Evolutionary conservation across 2,113 vertebrate genomes (phyloP).

Genomic region (Panthera tigris): DNA sequence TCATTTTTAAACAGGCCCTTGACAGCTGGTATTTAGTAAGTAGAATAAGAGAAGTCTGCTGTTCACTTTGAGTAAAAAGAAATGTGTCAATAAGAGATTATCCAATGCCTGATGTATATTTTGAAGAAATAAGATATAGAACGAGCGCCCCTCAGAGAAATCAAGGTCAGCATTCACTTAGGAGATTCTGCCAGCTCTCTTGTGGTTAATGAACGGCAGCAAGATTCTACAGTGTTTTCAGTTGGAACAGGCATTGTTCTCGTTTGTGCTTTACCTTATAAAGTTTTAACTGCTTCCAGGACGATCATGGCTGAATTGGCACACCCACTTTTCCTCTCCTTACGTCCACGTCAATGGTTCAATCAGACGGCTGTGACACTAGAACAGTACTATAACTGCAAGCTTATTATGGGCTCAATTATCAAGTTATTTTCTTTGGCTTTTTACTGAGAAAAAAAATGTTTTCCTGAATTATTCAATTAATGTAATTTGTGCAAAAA

Average conservation of each 20-base stretch:
- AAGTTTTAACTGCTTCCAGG: conserved; percentile 77
- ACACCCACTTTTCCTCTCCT: conserved; percentile 24
- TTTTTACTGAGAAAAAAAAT: conserved; percentile 75
- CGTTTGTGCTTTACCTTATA: conserved; percentile 71
- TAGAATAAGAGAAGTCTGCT: conserved; percentile 45
- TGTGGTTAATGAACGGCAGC: conserved; percentile 44
- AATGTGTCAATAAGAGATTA: conserved; percentile 65
- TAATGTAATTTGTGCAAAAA: conserved; percentile 54
- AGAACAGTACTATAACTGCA: conserved; percentile 46
- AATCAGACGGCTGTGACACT: conserved; percentile 26
- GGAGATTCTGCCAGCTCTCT: conserved; percentile 44
- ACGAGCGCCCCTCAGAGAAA: not conserved
- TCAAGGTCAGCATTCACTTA: conserved; percentile 39
- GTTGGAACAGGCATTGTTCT: conserved; percentile 73
- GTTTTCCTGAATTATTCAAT: conserved; percentile 55
- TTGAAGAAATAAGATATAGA: conserved; percentile 42
- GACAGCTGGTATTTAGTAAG: conserved; percentile 59
- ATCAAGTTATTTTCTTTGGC: conserved; percentile 73
- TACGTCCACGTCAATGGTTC: conserved; percentile 26
- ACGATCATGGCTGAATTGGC: conserved; percentile 60
- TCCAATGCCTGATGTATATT: conserved; percentile 32
- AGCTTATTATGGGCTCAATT: conserved; percentile 58
- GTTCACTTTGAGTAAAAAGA: conserved; percentile 53
- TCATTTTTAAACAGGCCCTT: conserved; percentile 67
- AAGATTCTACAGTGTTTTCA: conserved; percentile 51